Conservation (phyloP, 2,797 vertebrate genomes). For the Acrossocheilus fasciatus region DNA sequence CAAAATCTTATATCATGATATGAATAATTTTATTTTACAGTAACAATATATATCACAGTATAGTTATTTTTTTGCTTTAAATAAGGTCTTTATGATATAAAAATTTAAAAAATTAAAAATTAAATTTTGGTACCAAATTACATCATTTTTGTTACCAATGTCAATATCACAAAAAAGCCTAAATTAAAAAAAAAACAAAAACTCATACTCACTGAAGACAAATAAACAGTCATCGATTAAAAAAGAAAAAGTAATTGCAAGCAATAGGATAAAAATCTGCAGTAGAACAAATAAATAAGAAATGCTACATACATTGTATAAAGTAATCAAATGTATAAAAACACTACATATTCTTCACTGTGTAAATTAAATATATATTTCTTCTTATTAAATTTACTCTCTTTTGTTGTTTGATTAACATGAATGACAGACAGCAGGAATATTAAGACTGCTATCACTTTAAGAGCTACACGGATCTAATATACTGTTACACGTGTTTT, state of each 20-base stretch:
- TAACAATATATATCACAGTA: too few species aligned
- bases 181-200: too few species aligned
- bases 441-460: not conserved
- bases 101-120: not conserved
- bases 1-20: too few species aligned
- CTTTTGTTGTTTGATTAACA: not conserved
- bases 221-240: too few species aligned
- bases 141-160: not conserved
- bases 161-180: not conserved
- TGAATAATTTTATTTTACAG: too few species aligned
- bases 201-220: too few species aligned
- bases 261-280: not conserved
- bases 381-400: not conserved
- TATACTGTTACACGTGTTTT: not conserved
- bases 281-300: not conserved
- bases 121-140: not conserved
- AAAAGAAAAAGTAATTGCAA: too few species aligned
- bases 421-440: not conserved
- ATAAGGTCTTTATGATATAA: not conserved
- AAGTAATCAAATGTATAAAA: not conserved
- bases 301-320: not conserved
- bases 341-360: too few species aligned
- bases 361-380: not conserved
- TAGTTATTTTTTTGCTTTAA: too few species aligned
- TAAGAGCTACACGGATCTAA: not conserved